A percentile compares a stretch with the other conserved stretches of the same genome.
These are phyloP conservation scores for Ascidia mentula DNA, from an alignment of 23 tunicate genomes.

Conservation along the genomic window DNA sequence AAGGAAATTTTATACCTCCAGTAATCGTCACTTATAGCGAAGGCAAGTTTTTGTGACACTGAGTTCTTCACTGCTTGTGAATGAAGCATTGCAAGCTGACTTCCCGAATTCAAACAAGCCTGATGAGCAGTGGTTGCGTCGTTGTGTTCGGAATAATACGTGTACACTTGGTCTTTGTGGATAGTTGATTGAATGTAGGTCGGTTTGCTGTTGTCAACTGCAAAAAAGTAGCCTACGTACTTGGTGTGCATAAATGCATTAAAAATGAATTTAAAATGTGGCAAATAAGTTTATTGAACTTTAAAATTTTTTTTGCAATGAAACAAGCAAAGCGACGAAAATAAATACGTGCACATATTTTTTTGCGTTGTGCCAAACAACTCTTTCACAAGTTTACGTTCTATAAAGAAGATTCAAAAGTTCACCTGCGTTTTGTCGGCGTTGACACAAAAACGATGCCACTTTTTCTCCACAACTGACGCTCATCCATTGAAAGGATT, in stretches of 20 bases:
- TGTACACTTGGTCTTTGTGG: not conserved
- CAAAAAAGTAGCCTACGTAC: too few relatives aligned
- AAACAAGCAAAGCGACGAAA: not conserved
- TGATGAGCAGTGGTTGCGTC: not conserved
- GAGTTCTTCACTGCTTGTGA: not conserved
- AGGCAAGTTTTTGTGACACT: not conserved
- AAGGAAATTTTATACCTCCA: not conserved
- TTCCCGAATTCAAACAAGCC: not conserved
- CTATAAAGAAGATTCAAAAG: not conserved
- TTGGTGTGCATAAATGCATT: too few relatives aligned
- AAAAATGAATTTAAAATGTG: too few relatives aligned
- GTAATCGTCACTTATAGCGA: not conserved
- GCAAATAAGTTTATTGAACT: not conserved
- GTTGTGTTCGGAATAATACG: not conserved
- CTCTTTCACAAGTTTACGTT: not conserved
- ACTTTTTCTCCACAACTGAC: slow-evolving; percentile 10
- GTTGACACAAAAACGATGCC: not conserved
- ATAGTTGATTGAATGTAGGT: not conserved
- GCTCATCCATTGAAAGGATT: not conserved
- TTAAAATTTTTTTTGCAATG: not conserved
- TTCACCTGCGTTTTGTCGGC: not conserved
- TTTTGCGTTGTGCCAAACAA: too few relatives aligned
- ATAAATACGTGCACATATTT: too few relatives aligned
- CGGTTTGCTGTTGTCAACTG: not conserved
- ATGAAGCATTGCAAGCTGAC: not conserved